A percentile compares a stretch with the other conserved stretches of the same genome.
Evolutionary conservation across 2,113 vertebrate species (phyloP).

Genomic region (Nesoenas mayeri): DNA sequence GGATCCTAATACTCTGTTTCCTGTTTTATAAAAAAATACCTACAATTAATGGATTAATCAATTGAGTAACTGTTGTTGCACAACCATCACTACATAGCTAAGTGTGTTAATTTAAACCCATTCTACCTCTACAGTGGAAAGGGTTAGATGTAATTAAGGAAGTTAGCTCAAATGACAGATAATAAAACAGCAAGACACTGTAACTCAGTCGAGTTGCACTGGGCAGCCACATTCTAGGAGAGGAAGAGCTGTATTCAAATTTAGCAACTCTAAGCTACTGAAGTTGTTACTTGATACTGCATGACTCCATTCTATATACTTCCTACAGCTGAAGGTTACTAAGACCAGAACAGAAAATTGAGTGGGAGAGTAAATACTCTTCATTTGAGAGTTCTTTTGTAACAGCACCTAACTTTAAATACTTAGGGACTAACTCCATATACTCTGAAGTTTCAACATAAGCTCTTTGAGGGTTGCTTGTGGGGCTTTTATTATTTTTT

Average conservation of each 20-base stretch:
- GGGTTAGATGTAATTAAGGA: background rate
- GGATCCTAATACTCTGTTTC: background rate
- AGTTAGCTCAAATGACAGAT: background rate
- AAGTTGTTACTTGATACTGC: background rate
- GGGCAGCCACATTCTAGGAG: background rate
- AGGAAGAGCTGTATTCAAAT: background rate
- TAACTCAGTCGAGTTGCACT: background rate
- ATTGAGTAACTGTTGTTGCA: background rate
- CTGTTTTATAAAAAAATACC: background rate
- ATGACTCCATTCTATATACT: background rate
- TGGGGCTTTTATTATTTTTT: background rate
- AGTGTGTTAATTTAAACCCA: background rate
- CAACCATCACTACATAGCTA: background rate
- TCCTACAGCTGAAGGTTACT: background rate
- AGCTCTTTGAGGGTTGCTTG: background rate
- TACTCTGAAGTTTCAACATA: background rate
- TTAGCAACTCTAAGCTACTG: background rate
- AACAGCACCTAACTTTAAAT: background rate
- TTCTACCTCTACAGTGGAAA: background rate
- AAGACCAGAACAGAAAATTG: background rate
- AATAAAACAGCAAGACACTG: background rate
- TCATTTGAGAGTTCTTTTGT: background rate
- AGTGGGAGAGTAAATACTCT: background rate
- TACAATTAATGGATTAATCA: background rate
- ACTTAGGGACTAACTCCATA: background rate